Evolutionary conservation across 2,113 vertebrate species (phyloP), one percentile per base, ranked within the genome.

Genomic region (Eurystomus gularis): DNA sequence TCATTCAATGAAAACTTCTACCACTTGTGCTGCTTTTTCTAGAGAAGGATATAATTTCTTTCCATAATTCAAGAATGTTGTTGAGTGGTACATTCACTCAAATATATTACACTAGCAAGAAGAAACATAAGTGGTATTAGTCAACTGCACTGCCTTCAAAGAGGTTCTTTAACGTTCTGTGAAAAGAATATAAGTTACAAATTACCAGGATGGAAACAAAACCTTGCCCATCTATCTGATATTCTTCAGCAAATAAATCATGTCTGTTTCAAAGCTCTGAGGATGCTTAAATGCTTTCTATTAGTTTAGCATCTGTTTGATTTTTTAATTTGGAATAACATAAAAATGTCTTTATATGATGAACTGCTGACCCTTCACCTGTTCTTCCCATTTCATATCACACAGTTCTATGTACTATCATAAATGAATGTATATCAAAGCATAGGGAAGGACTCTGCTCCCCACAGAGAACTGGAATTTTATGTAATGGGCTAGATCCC

Each of bases 231-330:
- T 65, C 44, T 71, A 65, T 76, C 26, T 83, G 37, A 71, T 95
- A 93, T 95, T 78, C 29, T 96, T 64, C 44, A 91, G 54, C 26
- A 82, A 91, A 88, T 62, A 69, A 91, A 65, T 77, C 17, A 40
- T n/a, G 5, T 16, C 35, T 49, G 8, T 84, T 72, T 75, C 16
- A 51, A 91, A 89, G 18, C 33, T 86, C 46, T 57, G 29, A 86
- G 39, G 20, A 61, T 87, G 24, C 28, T 55, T 82, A 87, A 87
- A 75, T 64, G 19, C 72, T 93, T 86, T 76, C 48, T 94, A 9
- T 72, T 88, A 40, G 79, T 73, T 89, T 82, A 85, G 49, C 24
- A 66, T 60, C n/a, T 62, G 24, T 40, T 66, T 72, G 73, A 60
- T 17, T 80, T 58, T 82, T 86, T 92, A 82, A n/a, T 91, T 86